A percentile compares a stretch with the other conserved stretches of the same genome.
Conservation (phyloP, 2,113 vertebrate genomes). For the Erythrolamprus reginae region DNA sequence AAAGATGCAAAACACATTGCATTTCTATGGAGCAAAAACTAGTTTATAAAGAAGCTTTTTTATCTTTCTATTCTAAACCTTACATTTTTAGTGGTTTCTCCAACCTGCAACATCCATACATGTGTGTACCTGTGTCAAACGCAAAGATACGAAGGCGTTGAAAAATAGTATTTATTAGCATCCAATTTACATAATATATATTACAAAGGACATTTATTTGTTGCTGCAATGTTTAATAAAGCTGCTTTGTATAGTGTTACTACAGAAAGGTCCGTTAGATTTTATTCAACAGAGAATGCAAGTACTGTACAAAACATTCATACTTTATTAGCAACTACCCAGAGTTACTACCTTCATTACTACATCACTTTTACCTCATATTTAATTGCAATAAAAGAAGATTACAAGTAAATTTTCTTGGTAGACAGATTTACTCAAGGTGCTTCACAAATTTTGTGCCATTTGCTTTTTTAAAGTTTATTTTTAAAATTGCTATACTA, state of each 20-base stretch:
- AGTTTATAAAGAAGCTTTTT: not conserved
- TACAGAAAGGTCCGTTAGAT: constrained; percentile 57
- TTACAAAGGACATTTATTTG: constrained; percentile 67
- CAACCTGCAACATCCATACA: not conserved
- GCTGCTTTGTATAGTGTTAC: constrained; percentile 59
- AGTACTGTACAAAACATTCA: constrained; percentile 48
- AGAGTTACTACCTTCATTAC: constrained; percentile 42
- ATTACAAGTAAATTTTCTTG: constrained; percentile 38
- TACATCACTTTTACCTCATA: constrained; percentile 29
- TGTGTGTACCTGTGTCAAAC: not conserved
- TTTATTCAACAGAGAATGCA: constrained; percentile 53
- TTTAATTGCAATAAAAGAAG: constrained; percentile 38
- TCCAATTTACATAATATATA: constrained; percentile 68
- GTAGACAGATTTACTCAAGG: constrained; percentile 48
- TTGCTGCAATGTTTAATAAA: constrained; percentile 65
- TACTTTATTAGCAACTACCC: constrained; percentile 48
- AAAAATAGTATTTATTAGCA: constrained; percentile 73
- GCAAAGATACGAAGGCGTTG: constrained; percentile 48
- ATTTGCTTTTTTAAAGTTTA: constrained; percentile 29
- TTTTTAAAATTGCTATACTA: constrained; percentile 35
- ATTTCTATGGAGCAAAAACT: not conserved
- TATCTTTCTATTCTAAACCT: not conserved
- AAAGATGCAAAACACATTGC: not conserved
- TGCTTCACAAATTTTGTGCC: constrained; percentile 39
- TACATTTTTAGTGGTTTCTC: not conserved